These are phyloP conservation scores for Pseudonaja textilis DNA, from an alignment of 2,113 vertebrate genomes.

Conservation along the genomic window DNA sequence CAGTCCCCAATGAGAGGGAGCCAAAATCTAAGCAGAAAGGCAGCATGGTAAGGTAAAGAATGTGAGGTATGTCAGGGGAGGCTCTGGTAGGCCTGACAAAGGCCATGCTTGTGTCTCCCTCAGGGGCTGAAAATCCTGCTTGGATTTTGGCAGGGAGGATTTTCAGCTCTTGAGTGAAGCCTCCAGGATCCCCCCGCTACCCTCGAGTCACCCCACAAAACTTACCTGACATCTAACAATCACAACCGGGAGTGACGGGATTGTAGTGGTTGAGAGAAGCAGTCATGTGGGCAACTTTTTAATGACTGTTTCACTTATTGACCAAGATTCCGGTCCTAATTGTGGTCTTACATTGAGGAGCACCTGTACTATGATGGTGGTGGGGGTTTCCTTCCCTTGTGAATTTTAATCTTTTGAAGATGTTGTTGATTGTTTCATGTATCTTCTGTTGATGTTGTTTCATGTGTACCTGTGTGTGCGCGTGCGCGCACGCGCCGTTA, in stretches of 20 bases:
- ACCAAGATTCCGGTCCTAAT: neutral
- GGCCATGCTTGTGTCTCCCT: neutral
- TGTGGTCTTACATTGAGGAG: neutral
- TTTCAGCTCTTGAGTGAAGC: neutral
- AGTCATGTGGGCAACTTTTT: neutral
- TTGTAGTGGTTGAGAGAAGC: neutral
- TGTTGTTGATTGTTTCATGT: neutral
- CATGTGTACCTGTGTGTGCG: neutral
- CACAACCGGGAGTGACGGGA: neutral
- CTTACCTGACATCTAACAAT: neutral
- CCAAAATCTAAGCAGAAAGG: neutral
- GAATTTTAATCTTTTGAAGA: neutral
- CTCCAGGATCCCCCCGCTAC: neutral
- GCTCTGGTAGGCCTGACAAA: no score
- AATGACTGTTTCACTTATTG: neutral
- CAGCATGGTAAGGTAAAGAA: no score
- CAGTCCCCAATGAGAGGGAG: neutral
- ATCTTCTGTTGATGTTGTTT: neutral
- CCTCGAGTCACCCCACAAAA: neutral
- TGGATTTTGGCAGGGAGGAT: neutral
- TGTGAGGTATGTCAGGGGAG: no score
- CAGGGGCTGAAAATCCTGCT: neutral
- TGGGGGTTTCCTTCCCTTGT: neutral
- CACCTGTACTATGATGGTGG: neutral
- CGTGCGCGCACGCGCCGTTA: fast-evolving